Evolutionary conservation across 2,888 invertebrate species (phyloP).

Genomic region (Zonitis immaculata): DNA sequence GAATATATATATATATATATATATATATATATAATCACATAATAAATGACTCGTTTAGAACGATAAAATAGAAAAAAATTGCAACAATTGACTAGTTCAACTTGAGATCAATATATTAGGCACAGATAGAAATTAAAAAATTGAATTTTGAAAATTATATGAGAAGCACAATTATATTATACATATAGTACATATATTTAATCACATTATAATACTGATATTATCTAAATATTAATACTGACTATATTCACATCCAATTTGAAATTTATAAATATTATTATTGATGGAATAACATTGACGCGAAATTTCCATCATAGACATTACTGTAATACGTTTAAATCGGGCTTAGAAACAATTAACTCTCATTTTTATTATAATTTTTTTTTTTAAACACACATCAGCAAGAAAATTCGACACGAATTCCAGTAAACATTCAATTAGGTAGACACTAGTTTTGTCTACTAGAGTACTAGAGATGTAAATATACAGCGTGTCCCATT

Average conservation of each 20-base stretch:
- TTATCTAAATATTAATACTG: conserved; percentile 11
- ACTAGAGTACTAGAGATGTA: no score
- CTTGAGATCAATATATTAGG: conserved; percentile 9
- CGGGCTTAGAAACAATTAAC: conserved; percentile 21
- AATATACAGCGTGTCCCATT: no score
- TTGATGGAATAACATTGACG: conserved; percentile 3
- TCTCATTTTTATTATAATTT: no score
- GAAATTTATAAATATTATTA: neutral
- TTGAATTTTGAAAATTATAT: conserved; percentile 12
- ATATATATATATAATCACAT: neutral
- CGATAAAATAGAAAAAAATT: conserved; percentile 1
- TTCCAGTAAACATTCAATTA: conserved; percentile 10
- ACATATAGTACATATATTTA: conserved; percentile 11
- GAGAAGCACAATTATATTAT: conserved; percentile 12
- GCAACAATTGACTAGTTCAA: conserved; percentile 1
- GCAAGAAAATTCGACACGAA: conserved; percentile 20
- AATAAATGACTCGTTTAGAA: neutral
- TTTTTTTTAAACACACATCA: conserved; percentile 12
- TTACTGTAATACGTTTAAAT: conserved; percentile 16
- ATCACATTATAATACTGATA: conserved; percentile 24
- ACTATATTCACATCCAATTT: conserved; percentile 4
- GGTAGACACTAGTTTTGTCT: conserved; percentile 18
- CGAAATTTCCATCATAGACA: conserved; percentile 14
- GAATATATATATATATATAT: no score
- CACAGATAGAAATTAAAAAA: conserved; percentile 21